Base-by-base conservation (phyloP, 2,113 vertebrate genomes). In the Platycercus adscitus region DNA sequence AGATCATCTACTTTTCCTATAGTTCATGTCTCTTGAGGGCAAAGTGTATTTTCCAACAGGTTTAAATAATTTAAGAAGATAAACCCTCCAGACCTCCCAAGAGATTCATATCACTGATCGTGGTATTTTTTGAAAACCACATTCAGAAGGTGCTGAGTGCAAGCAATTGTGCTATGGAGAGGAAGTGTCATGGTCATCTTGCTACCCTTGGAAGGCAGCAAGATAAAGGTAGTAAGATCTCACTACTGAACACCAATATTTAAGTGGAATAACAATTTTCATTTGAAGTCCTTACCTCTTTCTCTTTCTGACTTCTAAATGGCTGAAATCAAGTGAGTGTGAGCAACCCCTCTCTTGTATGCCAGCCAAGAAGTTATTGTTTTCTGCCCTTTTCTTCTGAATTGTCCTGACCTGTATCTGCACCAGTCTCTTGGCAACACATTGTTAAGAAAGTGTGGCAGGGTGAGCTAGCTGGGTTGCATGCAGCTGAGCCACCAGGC, bases 381-480 rank as follows among this genome's bases (percentile, higher is more conserved):
- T 92, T 86, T 50, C 56, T 88, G 76, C 61, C n/a, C 50, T 56
- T 78, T 85, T 41, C 13, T 47, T 8, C 41, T 16, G 6, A 31
- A 24, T 82, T 88, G 81, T 58, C 58, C 56, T 83, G 80, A 64
- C 33, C 58, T 46, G 52, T 14, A 25, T 69, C 52, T 6, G 3
- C 64, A 24, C n/a, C 4, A 14, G 63, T 49, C 39, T 26, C 7
- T 28, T 83, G 84, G 64, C 81, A 84, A 5, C 2, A 7, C 1
- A 1, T 31, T 55, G 9, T 33, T 69, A 41, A 47, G 77, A 56
- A 46, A 60, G 46, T 10, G 17, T 77, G 72, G 60, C 64, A 47
- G 53, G 29, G 23, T 0, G 0, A 69, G 43, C 33, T 53, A 4
- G 16, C 52, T 3, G 2, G 37, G 46, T 66, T 76, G 66, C 1